Conservation (phyloP, 2,113 vertebrate species). For the Garra rufa region DNA sequence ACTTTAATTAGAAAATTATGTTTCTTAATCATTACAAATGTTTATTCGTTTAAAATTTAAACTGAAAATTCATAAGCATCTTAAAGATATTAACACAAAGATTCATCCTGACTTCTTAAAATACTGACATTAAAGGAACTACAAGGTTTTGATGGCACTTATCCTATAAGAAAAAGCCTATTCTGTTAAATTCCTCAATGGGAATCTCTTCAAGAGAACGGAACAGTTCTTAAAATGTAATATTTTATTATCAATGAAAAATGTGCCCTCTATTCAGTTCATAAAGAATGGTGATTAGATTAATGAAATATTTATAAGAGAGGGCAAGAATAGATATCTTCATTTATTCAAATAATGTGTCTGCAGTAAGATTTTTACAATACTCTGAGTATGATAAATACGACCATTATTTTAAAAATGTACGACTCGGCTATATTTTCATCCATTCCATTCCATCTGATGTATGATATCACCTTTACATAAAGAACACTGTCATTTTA, state of each 20-base stretch:
- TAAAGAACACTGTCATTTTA: not conserved
- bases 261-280: slow-evolving; percentile 45
- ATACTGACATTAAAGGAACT: not conserved
- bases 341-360: slow-evolving; percentile 56
- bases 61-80: not conserved
- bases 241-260: slow-evolving; percentile 35
- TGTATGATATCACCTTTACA: not conserved
- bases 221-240: slow-evolving; percentile 49
- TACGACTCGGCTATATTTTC: slow-evolving; percentile 57
- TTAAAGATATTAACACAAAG: not conserved
- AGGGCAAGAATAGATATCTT: slow-evolving; percentile 62
- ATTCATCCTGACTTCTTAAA: not conserved
- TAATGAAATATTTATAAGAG: slow-evolving; percentile 60
- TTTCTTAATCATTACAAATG: no score
- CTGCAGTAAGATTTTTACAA: slow-evolving; percentile 42
- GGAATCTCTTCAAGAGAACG: not conserved
- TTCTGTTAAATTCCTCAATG: not conserved
- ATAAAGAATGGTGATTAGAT: slow-evolving; percentile 52
- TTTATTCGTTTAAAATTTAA: no score
- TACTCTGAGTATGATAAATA: slow-evolving; percentile 65
- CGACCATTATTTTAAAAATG: slow-evolving; percentile 66
- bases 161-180: not conserved
- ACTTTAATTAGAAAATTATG: no score
- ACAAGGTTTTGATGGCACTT: not conserved
- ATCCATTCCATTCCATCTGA: not conserved